Evolutionary conservation across 2,888 invertebrate species (phyloP), one percentile per base, ranked within the genome.

Genomic region (Dioctria rufipes): DNA sequence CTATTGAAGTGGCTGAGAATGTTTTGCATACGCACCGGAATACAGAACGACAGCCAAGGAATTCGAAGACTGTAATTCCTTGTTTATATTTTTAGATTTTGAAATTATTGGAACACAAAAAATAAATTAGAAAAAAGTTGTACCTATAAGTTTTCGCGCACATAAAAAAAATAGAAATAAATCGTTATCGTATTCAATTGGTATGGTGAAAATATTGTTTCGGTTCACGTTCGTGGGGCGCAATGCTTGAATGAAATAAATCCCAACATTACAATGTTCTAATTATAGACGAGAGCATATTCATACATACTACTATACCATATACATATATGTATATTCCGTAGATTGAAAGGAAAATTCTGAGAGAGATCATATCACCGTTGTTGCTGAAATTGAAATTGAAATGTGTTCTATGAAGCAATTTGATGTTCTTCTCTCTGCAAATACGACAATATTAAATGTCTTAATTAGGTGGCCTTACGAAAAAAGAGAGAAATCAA

Each of bases 61-160:
- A 71, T 71, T 71, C 54, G 43, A 71, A 71, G 40, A 51, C 11
- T 71, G 37, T 51, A 51, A 71, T 71, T 71, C 71, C 71, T 71
- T n/a, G 71, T 51, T 71, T 5, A 37, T 71, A 71, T 71, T 71
- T 71, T 71, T 71, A 71, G 71, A 71, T n/a, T 39, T 71, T 71
- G 5, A 51, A 37, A 54, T 71, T 51, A 71, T 71, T 71, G 66
- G 66, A 13, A 66, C 25, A 25, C 13, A 67, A 46, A 67, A 58
- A 5, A n/a, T 11, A 11, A 58, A 51, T 51, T 51, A 51, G 8
- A 51, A 51, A 51, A 11, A 51, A 11, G 51, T 25, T 51, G 11
- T 51, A 51, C 8, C 8, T 51, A 51, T 51, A 11, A 11, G 13
- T 11, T 58, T 58, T 58, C 0, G 58, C 25, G 25, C 46, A 46